A percentile compares a stretch with the other conserved stretches of the same genome.
Conservation (phyloP, 2,113 vertebrate genomes). For the Turnix velox region DNA sequence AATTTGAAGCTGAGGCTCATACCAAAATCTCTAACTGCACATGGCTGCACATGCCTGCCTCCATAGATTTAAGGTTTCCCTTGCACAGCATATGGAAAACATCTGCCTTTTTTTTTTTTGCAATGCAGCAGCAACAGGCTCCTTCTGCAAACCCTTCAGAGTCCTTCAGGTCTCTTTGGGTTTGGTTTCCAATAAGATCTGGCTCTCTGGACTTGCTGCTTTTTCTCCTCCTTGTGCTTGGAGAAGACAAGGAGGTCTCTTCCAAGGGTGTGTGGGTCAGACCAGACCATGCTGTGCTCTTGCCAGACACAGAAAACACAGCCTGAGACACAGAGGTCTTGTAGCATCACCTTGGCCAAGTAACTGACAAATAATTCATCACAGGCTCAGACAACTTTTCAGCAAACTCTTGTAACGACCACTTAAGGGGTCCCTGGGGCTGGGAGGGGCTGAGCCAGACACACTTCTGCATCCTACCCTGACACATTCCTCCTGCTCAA, state of each 20-base stretch:
- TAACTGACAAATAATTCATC: neutral
- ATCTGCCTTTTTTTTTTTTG: conserved; percentile 69
- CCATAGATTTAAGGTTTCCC: conserved; percentile 47
- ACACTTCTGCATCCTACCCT: neutral
- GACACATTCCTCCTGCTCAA: neutral
- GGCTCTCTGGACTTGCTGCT: conserved; percentile 31
- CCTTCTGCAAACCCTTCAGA: conserved; percentile 35
- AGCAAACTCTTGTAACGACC: neutral
- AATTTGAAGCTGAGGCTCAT: conserved; percentile 58
- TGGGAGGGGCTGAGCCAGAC: neutral
- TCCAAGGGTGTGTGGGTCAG: neutral
- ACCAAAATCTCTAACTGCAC: conserved; percentile 47
- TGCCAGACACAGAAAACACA: neutral
- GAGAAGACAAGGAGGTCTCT: conserved; percentile 6
- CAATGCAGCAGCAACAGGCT: conserved; percentile 21
- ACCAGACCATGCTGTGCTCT: neutral
- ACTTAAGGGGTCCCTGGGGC: neutral
- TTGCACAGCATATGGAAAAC: conserved; percentile 72
- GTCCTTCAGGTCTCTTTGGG: conserved; percentile 28
- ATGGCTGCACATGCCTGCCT: conserved; percentile 1
- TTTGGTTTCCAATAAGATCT: conserved; percentile 54
- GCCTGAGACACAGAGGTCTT: neutral
- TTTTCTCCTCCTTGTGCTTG: conserved; percentile 10
- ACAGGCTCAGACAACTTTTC: neutral
- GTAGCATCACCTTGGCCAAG: neutral